Percentiles rank a stretch among this genome's conserved stretches.
phyloP scores from a whole-genome alignment of 2,888 invertebrate species.

The Melinaea marsaeus region DNA sequence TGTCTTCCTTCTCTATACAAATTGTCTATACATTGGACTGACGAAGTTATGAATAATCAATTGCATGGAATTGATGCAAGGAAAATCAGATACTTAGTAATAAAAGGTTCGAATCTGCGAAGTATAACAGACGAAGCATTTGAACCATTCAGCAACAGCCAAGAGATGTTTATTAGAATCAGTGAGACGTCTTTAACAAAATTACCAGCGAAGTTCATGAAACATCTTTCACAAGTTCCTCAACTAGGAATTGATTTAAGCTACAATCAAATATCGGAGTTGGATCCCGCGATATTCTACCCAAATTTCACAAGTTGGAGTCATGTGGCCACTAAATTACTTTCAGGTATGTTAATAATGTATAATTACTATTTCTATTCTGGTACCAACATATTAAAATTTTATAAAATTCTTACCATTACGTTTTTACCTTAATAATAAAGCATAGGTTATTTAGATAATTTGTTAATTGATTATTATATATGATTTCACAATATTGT shows the following conservation, averaged over 20 bases:
- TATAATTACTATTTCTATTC: no score
- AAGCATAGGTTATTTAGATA: no score
- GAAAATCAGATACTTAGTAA: constrained; percentile 87
- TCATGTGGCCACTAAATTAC: constrained; percentile 89
- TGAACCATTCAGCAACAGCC: constrained; percentile 83
- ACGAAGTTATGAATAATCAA: constrained; percentile 84
- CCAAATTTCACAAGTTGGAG: constrained; percentile 93
- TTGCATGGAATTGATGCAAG: constrained; percentile 86
- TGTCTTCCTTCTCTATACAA: constrained; percentile 85
- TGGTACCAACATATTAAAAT: no score
- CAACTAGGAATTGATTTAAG: constrained; percentile 90
- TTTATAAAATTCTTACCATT: no score
- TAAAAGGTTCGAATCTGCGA: constrained; percentile 86
- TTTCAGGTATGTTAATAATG: constrained; percentile 80
- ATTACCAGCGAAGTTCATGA: constrained; percentile 87
- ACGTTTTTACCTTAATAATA: no score
- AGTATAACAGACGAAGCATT: constrained; percentile 88
- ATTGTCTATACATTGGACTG: constrained; percentile 86
- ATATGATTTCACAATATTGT: no score
- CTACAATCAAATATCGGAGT: constrained; percentile 86
- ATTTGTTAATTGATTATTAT: no score
- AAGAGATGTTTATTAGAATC: constrained; percentile 87
- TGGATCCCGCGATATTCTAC: constrained; percentile 91
- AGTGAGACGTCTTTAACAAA: constrained; percentile 87
- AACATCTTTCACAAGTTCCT: constrained; percentile 86